Evolutionary conservation across 2,797 vertebrate genomes (phyloP), one percentile per base, ranked within the genome.

Genomic region (Sebastes matsubarae): DNA sequence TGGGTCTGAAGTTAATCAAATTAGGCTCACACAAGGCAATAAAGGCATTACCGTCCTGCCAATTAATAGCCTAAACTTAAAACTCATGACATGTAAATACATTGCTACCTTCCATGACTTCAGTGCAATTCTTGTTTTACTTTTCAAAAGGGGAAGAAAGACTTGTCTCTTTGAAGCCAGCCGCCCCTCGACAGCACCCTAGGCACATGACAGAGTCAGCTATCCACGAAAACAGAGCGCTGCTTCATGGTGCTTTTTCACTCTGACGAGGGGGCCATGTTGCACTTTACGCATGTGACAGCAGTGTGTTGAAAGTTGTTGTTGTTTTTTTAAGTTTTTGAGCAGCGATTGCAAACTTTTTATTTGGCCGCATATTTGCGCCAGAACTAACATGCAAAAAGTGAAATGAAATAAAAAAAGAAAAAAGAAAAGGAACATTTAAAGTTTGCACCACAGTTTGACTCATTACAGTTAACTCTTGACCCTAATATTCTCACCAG

Each of bases 141-240:
- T 66, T 50, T 32, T 11, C 2, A 30, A 68, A 65, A 68, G 36
- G 36, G 52, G 64, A 81, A 77, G 14, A 73, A 77, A 79, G 29
- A 64, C 34, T n/a, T 12, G 0, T 29, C 60, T 72, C 70, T 73
- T 81, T 80, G 38, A 70, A 72, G 58, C 30, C 25, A 66, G 52
- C 2, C 2, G 58, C 36, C 30, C 1, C 6, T 11, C 9, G 16
- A 74, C 27, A 61, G n/a, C 36, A 80, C 57, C 32, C 14, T 13
- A 10, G 60, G 80, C 88, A 85, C 84, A 79, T 89, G 88, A 90
- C 81, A 65, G 30, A 79, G 68, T 81, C 67, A 70, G 38, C 27
- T 8, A 13, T 66, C 22, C 38, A 50, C 2, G 20, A 64, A 87
- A 82, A 91, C 75, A 82, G 52, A 60, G 78, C 5, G 2, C 57